Evolutionary conservation across 2,797 vertebrate species (phyloP), one percentile per base, ranked within the genome.

Genomic region (Neoniphon sammara): DNA sequence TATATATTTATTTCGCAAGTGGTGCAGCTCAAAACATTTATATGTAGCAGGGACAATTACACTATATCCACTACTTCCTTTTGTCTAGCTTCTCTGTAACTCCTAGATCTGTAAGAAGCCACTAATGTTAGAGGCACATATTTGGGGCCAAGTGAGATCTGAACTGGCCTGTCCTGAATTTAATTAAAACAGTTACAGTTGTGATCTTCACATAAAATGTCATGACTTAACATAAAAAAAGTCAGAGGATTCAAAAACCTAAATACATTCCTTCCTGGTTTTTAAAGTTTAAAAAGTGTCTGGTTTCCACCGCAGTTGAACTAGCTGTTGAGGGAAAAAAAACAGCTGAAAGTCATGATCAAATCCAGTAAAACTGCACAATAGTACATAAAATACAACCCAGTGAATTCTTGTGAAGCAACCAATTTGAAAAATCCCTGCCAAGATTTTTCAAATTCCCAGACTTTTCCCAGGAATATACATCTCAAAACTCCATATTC

Each of bases 381-480:
- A 27, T 27, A 27, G 25, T 4, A 27, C 25, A 27, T 27, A 27
- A 27, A 27, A 27, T 27, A 27, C 25, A 27, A 2, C 2, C 25
- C 25, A 27, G 4, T 27, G 25, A 2, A 27, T 27, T 27, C 25
- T 27, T 27, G 25, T 27, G 25, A 27, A 27, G 25, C 25, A 27
- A 27, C 25, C 25, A 27, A 27, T 27, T 27, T 27, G 25, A 27
- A 27, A 27, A 27, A 27, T 27, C 30, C 46, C 62, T 27, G n/a
- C n/a, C 66, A 31, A 39, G 20, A 50, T 71, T 63, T 21, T 50
- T 39, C 57, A 11, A 73, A 78, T 49, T 80, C 65, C 72, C 57
- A 61, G 17, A 3, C 44, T 42, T 74, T 14, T 66, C 58, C 67
- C 5, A 0, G 52, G 34, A 54, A 52, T 36, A 59, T 1, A 61